A percentile compares a stretch with the other conserved stretches of the same genome.
Evolutionary conservation across 2,113 vertebrate species (phyloP).

Genomic region (Gallinago jamesoni): DNA sequence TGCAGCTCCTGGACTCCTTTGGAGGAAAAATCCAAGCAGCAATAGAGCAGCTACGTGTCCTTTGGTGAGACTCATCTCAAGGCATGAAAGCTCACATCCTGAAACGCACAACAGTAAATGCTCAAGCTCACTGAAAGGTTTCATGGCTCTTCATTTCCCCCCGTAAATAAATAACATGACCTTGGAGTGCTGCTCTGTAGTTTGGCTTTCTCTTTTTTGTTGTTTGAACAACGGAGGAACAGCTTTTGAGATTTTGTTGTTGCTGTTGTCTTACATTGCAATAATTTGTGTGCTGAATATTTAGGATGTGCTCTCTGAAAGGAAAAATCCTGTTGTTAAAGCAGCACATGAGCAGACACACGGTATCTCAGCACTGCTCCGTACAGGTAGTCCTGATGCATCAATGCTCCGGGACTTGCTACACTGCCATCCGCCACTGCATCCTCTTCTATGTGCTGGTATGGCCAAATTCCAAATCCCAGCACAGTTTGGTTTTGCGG

Average conservation of each 20-base stretch:
- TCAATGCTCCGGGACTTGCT: neutral
- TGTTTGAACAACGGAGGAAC: conserved; percentile 16
- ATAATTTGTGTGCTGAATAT: conserved; percentile 3
- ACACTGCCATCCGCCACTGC: neutral
- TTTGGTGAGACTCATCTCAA: neutral
- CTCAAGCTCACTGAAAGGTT: neutral
- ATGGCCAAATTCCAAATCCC: neutral
- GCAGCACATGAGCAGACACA: neutral
- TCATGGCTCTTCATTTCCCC: neutral
- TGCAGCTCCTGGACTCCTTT: neutral
- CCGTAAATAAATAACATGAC: neutral
- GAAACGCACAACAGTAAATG: neutral
- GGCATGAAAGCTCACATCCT: neutral
- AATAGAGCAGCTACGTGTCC: neutral
- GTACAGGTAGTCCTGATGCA: neutral
- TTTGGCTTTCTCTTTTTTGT: neutral
- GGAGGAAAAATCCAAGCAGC: neutral
- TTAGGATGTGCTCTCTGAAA: neutral
- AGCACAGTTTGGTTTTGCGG: neutral
- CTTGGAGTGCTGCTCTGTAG: neutral
- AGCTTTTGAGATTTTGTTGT: neutral
- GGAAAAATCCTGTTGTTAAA: neutral
- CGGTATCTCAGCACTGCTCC: neutral
- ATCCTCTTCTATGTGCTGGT: neutral
- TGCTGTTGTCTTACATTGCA: neutral